Percentiles rank a stretch among this genome's conserved stretches.
Conservation (phyloP, 2,113 vertebrate genomes). For the Colistium nudipinnis region DNA sequence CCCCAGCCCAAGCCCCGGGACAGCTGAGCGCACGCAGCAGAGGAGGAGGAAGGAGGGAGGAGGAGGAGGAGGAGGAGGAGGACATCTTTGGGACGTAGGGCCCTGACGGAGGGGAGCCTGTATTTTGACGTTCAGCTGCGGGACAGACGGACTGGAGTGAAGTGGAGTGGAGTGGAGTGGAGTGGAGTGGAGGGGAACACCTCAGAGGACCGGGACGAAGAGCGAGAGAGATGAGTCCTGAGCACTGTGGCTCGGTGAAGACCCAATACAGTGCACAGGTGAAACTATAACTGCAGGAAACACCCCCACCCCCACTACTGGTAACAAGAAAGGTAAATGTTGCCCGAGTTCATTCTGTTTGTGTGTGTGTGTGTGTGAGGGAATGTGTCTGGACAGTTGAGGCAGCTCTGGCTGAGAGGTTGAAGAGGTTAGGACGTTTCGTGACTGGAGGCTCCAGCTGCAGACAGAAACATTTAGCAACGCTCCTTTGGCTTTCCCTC, state of each 20-base stretch:
- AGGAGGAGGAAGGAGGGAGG: conserved; percentile 21
- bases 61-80: conserved; percentile 40
- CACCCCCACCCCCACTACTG: conserved; percentile 20
- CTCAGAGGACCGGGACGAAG: conserved; percentile 52
- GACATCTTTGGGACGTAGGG: conserved; percentile 44
- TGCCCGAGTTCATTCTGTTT: conserved; percentile 10
- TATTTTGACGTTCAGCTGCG: conserved; percentile 34
- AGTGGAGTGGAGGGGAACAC: conserved; percentile 18
- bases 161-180: too few relatives aligned
- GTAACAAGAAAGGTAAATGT: conserved; percentile 69
- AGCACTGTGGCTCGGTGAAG: conserved; percentile 55
- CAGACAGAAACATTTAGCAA: conserved; percentile 68
- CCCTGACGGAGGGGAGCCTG: conserved; percentile 18
- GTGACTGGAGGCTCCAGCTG: conserved; percentile 62
- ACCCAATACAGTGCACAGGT: conserved; percentile 46
- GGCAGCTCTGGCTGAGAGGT: conserved; percentile 53
- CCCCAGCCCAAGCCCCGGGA: conserved; percentile 58
- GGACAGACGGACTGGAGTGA: conserved; percentile 36
- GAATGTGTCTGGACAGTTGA: conserved; percentile 51
- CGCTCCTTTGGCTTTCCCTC: conserved; percentile 50
- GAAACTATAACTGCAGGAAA: conserved; percentile 65
- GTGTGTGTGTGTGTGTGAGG: background rate
- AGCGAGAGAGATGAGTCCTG: conserved; percentile 70
- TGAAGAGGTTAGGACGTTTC: conserved; percentile 49
- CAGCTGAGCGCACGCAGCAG: conserved; percentile 53